phyloP scores from a whole-genome alignment of 1,140 invertebrate species.

The Halesus radiatus region DNA sequence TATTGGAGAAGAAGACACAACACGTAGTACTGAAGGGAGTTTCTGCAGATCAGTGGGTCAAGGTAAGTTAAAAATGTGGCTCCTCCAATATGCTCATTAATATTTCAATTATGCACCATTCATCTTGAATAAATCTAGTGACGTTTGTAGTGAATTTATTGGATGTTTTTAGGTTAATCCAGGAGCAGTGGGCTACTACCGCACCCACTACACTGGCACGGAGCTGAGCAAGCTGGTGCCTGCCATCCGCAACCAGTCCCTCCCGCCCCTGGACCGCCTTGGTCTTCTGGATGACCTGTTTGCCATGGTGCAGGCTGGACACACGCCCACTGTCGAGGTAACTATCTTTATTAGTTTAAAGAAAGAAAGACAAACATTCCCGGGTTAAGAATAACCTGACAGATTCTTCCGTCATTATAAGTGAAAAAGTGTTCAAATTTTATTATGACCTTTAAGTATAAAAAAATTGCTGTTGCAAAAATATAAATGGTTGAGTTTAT shows the following conservation, averaged over 20 bases:
- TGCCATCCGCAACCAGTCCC: slow-evolving; percentile 81
- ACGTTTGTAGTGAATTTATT: no score
- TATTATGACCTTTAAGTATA: no score
- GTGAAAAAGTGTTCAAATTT: no score
- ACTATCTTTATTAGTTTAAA: no score
- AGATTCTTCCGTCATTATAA: no score
- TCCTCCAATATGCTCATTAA: background rate
- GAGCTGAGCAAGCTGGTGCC: slow-evolving; percentile 85
- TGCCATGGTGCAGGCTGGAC: slow-evolving; percentile 91
- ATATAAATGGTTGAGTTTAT: no score
- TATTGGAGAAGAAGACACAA: slow-evolving; percentile 78
- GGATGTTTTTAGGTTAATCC: slow-evolving; percentile 50
- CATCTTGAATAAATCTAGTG: no score
- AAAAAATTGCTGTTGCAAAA: no score
- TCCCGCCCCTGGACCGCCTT: slow-evolving; percentile 92
- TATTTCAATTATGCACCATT: no score
- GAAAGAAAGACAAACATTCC: no score
- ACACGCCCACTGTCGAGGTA: slow-evolving; percentile 83
- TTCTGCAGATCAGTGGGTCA: slow-evolving; percentile 85
- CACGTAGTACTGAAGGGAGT: slow-evolving; percentile 80
- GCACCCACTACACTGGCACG: slow-evolving; percentile 87
- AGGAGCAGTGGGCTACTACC: slow-evolving; percentile 83
- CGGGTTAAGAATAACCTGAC: no score
- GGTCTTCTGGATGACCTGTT: slow-evolving; percentile 94
- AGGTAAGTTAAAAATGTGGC: slow-evolving; percentile 63